These are phyloP conservation scores for Drosophila sturtevanti DNA, from an alignment of 1,140 invertebrate species.

Conservation along the genomic window DNA sequence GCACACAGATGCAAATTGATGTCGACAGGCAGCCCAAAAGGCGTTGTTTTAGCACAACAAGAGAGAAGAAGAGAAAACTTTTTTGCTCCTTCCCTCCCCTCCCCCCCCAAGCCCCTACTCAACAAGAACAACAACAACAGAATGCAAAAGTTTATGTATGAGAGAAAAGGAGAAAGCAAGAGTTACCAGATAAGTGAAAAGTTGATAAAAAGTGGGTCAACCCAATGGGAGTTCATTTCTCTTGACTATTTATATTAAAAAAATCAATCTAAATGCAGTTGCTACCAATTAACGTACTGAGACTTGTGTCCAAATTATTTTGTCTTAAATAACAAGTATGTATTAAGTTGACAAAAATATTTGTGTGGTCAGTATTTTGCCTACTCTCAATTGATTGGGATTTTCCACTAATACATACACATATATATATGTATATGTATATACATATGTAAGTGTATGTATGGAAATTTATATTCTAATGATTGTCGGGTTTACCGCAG, in stretches of 20 bases:
- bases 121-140: conserved; percentile 40
- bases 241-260: conserved; percentile 23
- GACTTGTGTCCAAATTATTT: conserved; percentile 3
- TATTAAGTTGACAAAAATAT: not conserved
- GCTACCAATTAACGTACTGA: conserved; percentile 55
- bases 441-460: not conserved
- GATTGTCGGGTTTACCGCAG: conserved; percentile 38
- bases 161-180: not conserved
- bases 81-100: conserved; percentile 29
- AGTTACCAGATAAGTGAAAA: conserved; percentile 54
- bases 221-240: conserved; percentile 3
- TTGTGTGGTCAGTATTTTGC: too few relatives aligned
- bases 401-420: too few relatives aligned
- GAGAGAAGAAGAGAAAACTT: conserved; percentile 40
- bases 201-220: conserved; percentile 57
- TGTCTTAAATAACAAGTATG: not conserved
- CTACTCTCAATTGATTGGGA: too few relatives aligned
- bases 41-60: conserved; percentile 55
- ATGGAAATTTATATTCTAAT: conserved; percentile 29
- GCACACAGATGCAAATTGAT: conserved; percentile 48
- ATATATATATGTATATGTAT: too few relatives aligned
- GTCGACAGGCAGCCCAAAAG: conserved; percentile 54
- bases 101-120: too few relatives aligned
- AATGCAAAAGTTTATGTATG: conserved; percentile 21
- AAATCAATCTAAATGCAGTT: conserved; percentile 64